A percentile compares a stretch with the other conserved stretches of the same genome.
phyloP scores from a whole-genome alignment of 2,113 vertebrate species.

The Lates calcarifer region DNA sequence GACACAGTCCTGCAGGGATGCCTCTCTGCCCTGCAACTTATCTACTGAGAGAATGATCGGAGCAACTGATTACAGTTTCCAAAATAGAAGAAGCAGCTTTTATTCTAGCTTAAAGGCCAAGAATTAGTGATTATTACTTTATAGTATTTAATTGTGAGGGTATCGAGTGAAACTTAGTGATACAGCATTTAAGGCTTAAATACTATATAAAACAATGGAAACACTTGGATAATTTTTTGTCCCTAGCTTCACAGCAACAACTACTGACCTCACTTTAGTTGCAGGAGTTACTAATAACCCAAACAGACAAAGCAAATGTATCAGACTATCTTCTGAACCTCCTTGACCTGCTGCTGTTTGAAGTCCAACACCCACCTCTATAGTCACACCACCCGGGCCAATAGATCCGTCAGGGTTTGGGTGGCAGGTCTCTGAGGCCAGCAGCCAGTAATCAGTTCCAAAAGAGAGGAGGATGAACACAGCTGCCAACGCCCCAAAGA shows the following conservation, averaged over 20 bases:
- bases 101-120: slow-evolving; percentile 12
- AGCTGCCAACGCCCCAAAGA: slow-evolving; percentile 93
- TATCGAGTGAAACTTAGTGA: neutral
- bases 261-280: neutral
- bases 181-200: neutral
- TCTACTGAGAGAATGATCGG: slow-evolving; percentile 38
- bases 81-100: slow-evolving; percentile 23
- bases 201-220: neutral
- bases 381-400: neutral
- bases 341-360: neutral
- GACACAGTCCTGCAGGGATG: slow-evolving; percentile 31
- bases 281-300: neutral
- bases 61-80: slow-evolving; percentile 34
- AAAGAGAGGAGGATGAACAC: slow-evolving; percentile 93
- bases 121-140: neutral
- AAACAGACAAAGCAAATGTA: neutral
- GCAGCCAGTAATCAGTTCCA: slow-evolving; percentile 98
- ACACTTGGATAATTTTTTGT: neutral
- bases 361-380: slow-evolving; percentile 71
- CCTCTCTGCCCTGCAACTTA: slow-evolving; percentile 31
- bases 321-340: neutral
- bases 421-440: slow-evolving; percentile 90
- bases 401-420: slow-evolving; percentile 53
- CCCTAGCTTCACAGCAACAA: neutral
- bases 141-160: neutral